Conservation (phyloP, 1,140 invertebrate genomes). For the Solenopsis fugax region DNA sequence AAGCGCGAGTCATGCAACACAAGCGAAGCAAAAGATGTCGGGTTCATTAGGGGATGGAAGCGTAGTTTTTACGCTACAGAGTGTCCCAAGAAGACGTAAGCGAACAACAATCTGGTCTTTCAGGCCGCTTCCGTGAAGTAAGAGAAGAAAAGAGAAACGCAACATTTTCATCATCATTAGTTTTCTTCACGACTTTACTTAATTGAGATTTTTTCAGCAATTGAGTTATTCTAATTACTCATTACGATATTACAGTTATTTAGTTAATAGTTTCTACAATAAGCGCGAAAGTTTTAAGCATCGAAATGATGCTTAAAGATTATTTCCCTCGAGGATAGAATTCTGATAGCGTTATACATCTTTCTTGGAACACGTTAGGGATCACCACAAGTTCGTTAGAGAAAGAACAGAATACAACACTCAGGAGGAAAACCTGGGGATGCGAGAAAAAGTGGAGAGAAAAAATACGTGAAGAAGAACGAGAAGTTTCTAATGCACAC, state of each 20-base stretch:
- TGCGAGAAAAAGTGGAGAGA: slow-evolving; percentile 47
- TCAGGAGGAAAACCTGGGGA: not conserved
- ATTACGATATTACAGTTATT: slow-evolving; percentile 19
- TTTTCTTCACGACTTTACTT: not conserved
- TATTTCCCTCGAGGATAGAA: not conserved
- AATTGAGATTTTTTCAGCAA: not conserved
- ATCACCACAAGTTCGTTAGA: slow-evolving; percentile 55
- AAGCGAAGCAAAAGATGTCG: slow-evolving; percentile 85
- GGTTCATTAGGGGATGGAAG: slow-evolving; percentile 63
- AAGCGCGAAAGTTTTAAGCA: not conserved
- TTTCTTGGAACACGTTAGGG: slow-evolving; percentile 57
- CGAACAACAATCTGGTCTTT: not conserved
- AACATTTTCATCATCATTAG: not conserved
- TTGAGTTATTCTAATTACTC: slow-evolving; percentile 1
- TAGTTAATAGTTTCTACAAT: slow-evolving; percentile 1
- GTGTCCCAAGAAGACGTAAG: slow-evolving; percentile 32
- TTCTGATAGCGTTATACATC: not conserved
- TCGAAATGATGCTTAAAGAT: not conserved
- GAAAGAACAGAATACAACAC: slow-evolving; percentile 34
- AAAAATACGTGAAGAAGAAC: slow-evolving; percentile 39
- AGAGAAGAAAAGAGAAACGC: not conserved
- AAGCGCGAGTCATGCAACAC: slow-evolving; percentile 85
- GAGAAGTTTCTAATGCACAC: not conserved
- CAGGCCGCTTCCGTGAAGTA: not conserved
- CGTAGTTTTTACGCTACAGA: slow-evolving; percentile 44